Conservation (phyloP, 2,797 vertebrate species). For the Cottoperca gobio region DNA sequence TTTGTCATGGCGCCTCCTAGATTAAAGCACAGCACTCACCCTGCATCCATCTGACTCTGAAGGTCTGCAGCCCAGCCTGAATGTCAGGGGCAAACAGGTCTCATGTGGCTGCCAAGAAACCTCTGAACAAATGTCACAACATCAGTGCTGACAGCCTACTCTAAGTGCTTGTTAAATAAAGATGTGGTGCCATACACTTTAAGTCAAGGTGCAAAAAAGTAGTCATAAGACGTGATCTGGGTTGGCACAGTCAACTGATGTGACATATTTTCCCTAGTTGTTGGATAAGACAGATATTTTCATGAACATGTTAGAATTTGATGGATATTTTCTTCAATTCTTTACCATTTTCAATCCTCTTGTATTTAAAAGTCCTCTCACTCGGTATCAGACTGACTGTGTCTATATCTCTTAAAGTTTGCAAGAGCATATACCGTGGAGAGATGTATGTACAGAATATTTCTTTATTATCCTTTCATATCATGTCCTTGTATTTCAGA, state of each 20-base stretch:
- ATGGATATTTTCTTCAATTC: conserved; percentile 22
- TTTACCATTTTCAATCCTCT: conserved; percentile 16
- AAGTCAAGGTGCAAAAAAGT: conserved; percentile 60
- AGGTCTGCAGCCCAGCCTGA: conserved; percentile 58
- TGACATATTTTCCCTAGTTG: conserved; percentile 39
- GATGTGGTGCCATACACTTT: conserved; percentile 64
- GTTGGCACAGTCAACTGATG: conserved; percentile 30
- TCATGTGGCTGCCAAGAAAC: conserved; percentile 63
- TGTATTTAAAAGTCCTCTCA: conserved; percentile 22
- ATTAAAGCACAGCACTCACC: conserved; percentile 61
- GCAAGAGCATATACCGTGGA: conserved; percentile 12
- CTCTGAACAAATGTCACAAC: conserved; percentile 79
- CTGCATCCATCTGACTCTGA: conserved; percentile 60
- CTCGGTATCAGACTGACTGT: conserved; percentile 4
- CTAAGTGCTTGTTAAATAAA: conserved; percentile 79
- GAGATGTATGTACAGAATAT: conserved; percentile 37
- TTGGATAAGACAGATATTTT: conserved; percentile 21
- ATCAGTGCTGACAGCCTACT: conserved; percentile 66
- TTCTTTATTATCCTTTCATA: conserved; percentile 68
- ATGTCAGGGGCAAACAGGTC: conserved; percentile 70
- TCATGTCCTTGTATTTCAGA: conserved; percentile 68
- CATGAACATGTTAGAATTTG: conserved; percentile 5
- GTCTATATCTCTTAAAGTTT: conserved; percentile 13
- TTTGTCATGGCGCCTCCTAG: conserved; percentile 32
- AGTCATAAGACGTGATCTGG: conserved; percentile 27